Evolutionary conservation across 2,888 invertebrate species (phyloP).

Genomic region (Taenaris catops): DNA sequence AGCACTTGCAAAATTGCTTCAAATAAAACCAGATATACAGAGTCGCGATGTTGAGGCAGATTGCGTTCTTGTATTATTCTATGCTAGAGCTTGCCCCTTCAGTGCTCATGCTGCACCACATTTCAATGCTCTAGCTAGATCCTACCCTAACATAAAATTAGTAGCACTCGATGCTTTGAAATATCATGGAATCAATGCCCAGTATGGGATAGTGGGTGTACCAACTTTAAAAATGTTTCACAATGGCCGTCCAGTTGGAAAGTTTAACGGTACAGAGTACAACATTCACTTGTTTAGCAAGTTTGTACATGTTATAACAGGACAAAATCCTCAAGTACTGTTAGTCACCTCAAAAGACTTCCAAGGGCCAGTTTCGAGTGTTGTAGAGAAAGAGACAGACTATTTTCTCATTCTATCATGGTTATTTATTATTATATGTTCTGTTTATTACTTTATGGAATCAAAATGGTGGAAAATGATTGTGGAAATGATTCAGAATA

Average conservation of each 20-base stretch:
- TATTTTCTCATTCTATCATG: constrained; percentile 91
- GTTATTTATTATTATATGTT: constrained; percentile 89
- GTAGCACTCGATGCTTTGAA: constrained; percentile 94
- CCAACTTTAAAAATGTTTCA: constrained; percentile 94
- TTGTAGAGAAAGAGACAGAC: constrained; percentile 88
- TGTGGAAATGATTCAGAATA: constrained; percentile 90
- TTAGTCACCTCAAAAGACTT: constrained; percentile 88
- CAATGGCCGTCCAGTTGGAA: constrained; percentile 91
- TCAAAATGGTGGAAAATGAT: constrained; percentile 89
- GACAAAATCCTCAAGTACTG: constrained; percentile 81
- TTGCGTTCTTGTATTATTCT: constrained; percentile 92
- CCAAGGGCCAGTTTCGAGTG: constrained; percentile 88
- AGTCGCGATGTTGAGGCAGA: constrained; percentile 81
- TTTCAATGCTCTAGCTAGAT: constrained; percentile 93
- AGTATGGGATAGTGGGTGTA: constrained; percentile 94
- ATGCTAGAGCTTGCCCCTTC: constrained; percentile 93
- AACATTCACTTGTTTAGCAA: constrained; percentile 88
- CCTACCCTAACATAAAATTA: constrained; percentile 92
- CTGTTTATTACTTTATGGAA: constrained; percentile 86
- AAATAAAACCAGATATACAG: constrained; percentile 82
- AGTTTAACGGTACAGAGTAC: constrained; percentile 91
- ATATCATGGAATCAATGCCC: constrained; percentile 91
- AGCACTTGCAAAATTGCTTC: constrained; percentile 82
- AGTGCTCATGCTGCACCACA: constrained; percentile 94
- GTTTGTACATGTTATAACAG: constrained; percentile 89